Percentiles rank a stretch among this genome's conserved stretches.
Evolutionary conservation across 1,140 invertebrate species (phyloP).

Genomic region (Diachasmimorpha longicaudata): DNA sequence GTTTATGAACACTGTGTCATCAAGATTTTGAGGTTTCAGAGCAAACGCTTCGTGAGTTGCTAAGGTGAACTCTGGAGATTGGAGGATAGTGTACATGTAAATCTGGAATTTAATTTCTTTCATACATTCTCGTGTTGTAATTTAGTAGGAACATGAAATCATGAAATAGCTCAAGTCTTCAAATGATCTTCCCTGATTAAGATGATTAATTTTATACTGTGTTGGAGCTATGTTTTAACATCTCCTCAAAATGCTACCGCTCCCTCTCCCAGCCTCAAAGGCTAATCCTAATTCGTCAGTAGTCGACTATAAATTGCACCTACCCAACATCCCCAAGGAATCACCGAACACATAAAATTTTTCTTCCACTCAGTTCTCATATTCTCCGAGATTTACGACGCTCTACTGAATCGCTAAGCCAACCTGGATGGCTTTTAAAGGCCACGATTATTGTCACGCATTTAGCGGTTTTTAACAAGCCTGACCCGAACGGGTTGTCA

Average conservation of each 20-base stretch:
- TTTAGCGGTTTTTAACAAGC: neutral
- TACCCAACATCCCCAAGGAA: neutral
- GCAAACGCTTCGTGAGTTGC: neutral
- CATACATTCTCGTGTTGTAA: too few relatives aligned
- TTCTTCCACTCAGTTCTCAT: neutral
- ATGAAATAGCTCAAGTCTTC: too few relatives aligned
- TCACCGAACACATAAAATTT: neutral
- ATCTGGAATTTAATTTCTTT: too few relatives aligned
- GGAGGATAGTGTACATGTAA: neutral
- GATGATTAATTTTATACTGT: too few relatives aligned
- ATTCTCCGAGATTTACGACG: conserved; percentile 4
- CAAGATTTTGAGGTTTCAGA: neutral
- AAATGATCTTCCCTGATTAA: too few relatives aligned
- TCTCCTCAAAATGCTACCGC: too few relatives aligned
- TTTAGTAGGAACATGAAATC: too few relatives aligned
- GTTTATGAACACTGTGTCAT: conserved; percentile 37
- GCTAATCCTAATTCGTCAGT: too few relatives aligned
- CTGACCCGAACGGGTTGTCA: neutral
- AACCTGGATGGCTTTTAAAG: conserved; percentile 23
- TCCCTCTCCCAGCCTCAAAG: neutral
- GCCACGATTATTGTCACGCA: neutral
- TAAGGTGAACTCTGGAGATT: neutral
- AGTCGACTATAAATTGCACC: neutral
- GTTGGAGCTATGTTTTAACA: too few relatives aligned
- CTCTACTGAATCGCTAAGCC: conserved; percentile 12